Evolutionary conservation across 2,797 vertebrate species (phyloP).

Genomic region (Alauda arvensis): DNA sequence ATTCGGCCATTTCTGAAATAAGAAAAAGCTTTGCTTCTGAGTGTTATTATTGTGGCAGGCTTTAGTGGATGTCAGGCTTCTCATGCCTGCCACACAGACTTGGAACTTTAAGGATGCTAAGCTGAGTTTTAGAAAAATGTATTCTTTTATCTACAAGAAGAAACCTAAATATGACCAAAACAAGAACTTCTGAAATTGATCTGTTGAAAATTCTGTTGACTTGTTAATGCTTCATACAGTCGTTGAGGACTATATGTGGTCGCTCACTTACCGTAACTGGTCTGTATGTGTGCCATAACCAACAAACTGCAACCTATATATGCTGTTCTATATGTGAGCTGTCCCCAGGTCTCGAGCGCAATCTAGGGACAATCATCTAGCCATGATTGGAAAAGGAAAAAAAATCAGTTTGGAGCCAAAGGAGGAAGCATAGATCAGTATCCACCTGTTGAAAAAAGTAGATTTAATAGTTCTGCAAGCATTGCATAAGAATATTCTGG

Average conservation of each 20-base stretch:
- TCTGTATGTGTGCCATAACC: neutral
- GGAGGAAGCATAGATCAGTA: neutral
- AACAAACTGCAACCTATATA: neutral
- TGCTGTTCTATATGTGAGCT: neutral
- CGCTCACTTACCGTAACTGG: neutral
- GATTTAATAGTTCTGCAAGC: neutral
- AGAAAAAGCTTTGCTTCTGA: neutral
- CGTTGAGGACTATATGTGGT: accelerated
- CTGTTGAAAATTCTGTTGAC: neutral
- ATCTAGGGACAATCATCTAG: neutral
- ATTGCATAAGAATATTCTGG: neutral
- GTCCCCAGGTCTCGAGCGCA: neutral
- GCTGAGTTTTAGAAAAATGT: neutral
- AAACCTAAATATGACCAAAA: neutral
- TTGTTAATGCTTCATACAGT: neutral
- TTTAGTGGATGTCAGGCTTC: neutral
- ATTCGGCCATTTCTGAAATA: neutral
- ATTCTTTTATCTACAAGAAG: neutral
- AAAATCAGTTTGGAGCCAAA: neutral
- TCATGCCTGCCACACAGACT: neutral
- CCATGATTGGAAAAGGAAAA: neutral
- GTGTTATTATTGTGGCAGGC: neutral
- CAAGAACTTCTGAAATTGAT: neutral
- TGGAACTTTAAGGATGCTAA: neutral
- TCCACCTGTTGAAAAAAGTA: neutral